Conservation (phyloP, 2,797 vertebrate genomes). For the Intellagama lesueurii region DNA sequence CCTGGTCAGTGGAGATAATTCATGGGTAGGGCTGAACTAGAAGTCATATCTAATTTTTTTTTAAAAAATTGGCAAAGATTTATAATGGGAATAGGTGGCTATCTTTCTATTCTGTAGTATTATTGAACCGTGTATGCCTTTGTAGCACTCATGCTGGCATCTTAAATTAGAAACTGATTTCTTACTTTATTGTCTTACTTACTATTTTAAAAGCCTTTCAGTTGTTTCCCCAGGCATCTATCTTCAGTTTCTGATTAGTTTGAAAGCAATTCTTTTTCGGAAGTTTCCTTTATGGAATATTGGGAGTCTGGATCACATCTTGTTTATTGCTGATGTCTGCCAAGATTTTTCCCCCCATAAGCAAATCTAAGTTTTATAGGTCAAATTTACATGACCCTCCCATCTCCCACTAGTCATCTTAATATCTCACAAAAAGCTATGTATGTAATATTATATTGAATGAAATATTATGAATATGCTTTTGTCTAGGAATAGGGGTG, state of each 20-base stretch:
- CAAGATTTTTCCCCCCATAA: background rate
- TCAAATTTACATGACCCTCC: background rate
- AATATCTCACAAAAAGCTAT: constrained; percentile 12
- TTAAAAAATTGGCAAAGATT: background rate
- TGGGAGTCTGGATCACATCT: constrained; percentile 6
- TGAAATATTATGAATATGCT: background rate
- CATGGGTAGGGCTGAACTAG: background rate
- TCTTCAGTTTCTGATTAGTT: background rate
- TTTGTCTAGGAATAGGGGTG: constrained; percentile 3
- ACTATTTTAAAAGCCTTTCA: constrained; percentile 5
- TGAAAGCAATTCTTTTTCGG: background rate
- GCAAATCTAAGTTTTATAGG: constrained; percentile 25
- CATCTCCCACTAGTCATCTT: constrained; percentile 27
- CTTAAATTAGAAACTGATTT: background rate
- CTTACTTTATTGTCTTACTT: constrained; percentile 21
- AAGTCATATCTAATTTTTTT: background rate
- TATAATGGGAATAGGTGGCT: background rate
- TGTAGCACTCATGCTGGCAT: background rate
- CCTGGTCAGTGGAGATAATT: background rate
- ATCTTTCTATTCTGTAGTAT: background rate
- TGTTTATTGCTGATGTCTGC: constrained; percentile 10
- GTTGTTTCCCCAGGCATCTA: background rate
- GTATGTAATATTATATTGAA: constrained; percentile 24
- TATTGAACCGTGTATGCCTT: background rate
- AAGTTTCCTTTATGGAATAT: background rate